phyloP scores from a whole-genome alignment of 2,888 invertebrate species.

The Drosophila lacicola region DNA sequence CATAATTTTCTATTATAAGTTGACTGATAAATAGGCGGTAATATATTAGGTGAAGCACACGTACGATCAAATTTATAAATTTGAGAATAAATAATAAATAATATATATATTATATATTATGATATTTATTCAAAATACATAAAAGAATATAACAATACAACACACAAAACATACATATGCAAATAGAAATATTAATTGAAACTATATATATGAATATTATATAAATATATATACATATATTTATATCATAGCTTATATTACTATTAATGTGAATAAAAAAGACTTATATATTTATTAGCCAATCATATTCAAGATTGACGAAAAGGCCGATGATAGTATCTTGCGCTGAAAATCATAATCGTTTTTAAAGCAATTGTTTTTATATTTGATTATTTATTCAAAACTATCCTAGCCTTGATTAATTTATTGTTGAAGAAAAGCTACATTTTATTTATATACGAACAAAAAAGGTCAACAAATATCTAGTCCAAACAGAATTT shows the following conservation, averaged over 20 bases:
- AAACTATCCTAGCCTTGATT: neutral
- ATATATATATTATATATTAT: slow-evolving; percentile 41
- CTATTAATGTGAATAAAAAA: slow-evolving; percentile 72
- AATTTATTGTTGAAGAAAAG: neutral
- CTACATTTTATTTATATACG: neutral
- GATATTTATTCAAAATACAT: slow-evolving; percentile 47
- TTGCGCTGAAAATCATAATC: slow-evolving; percentile 48
- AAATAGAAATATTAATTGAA: slow-evolving; percentile 43
- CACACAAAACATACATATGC: slow-evolving; percentile 17
- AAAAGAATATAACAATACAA: slow-evolving; percentile 12
- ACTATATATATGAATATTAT: slow-evolving; percentile 42
- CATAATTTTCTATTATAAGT: slow-evolving; percentile 40
- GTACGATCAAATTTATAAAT: slow-evolving; percentile 13
- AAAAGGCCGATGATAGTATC: slow-evolving; percentile 27
- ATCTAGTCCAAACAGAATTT: slow-evolving; percentile 32
- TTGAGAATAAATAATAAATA: slow-evolving; percentile 17
- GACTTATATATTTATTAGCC: slow-evolving; percentile 68
- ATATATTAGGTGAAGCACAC: slow-evolving; percentile 50
- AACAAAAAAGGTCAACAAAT: neutral
- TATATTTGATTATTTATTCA: neutral
- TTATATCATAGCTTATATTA: slow-evolving; percentile 37
- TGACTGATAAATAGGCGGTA: slow-evolving; percentile 69
- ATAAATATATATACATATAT: slow-evolving; percentile 17
- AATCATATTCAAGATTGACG: slow-evolving; percentile 51
- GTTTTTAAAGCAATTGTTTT: slow-evolving; percentile 4